Percentiles rank a stretch among this genome's conserved stretches.
These are phyloP conservation scores for Formicarius rufipectus DNA, from an alignment of 2,113 vertebrate species.

Conservation along the genomic window DNA sequence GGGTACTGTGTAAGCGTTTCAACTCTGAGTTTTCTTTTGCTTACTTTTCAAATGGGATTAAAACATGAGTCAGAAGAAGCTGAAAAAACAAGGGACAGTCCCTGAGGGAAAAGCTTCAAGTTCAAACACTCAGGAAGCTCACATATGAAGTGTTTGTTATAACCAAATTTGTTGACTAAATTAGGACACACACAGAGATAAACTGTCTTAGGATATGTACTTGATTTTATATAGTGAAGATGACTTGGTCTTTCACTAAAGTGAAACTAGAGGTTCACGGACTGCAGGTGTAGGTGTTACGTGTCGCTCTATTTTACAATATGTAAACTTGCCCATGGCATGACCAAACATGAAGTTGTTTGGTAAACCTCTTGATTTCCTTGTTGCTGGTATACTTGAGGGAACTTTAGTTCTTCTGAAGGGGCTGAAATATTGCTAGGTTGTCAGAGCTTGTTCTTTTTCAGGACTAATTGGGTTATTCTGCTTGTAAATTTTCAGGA, in stretches of 20 bases:
- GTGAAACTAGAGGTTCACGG: not conserved
- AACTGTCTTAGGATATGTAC: not conserved
- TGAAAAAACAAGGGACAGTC: not conserved
- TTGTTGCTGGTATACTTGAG: not conserved
- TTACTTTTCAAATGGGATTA: not conserved
- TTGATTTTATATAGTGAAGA: not conserved
- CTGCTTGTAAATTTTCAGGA: not conserved
- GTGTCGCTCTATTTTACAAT: not conserved
- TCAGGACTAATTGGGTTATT: not conserved
- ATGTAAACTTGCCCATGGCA: not conserved
- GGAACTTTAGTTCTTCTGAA: not conserved
- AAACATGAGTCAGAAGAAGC: not conserved
- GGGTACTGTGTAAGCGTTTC: not conserved
- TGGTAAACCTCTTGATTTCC: not conserved
- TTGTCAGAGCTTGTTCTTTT: not conserved
- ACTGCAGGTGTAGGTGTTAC: not conserved
- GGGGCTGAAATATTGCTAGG: not conserved
- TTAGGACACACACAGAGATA: not conserved
- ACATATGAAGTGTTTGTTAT: not conserved
- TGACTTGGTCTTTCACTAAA: not conserved
- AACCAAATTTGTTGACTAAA: not conserved
- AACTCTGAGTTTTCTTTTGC: not conserved
- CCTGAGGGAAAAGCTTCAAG: not conserved
- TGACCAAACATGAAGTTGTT: not conserved
- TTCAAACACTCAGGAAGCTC: not conserved